Evolutionary conservation across 30 jellyfish, hydroid and myxozoan species (phyloP).

Genomic region (Hydractinia echinata): DNA sequence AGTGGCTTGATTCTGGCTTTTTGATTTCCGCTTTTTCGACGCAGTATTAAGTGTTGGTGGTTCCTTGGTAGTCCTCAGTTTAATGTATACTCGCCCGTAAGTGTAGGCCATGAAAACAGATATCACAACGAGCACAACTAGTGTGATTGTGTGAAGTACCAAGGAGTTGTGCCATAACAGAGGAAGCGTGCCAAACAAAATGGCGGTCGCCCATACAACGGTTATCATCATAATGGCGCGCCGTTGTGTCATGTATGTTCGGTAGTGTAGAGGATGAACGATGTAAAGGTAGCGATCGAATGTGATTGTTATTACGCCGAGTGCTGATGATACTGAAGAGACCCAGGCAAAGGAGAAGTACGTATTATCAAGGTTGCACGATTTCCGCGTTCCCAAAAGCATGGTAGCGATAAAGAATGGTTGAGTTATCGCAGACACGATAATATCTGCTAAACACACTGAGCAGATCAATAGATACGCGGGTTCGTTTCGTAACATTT

Average conservation of each 20-base stretch:
- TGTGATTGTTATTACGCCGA: slow-evolving; percentile 26
- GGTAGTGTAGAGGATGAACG: slow-evolving; percentile 27
- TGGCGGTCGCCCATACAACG: slow-evolving; percentile 20
- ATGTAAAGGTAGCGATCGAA: slow-evolving; percentile 34
- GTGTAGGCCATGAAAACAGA: slow-evolving; percentile 23
- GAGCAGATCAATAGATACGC: slow-evolving; percentile 75
- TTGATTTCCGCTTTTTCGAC: slow-evolving; percentile 23
- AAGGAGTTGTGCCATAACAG: slow-evolving; percentile 17
- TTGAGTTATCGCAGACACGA: slow-evolving; percentile 63
- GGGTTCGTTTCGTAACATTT: slow-evolving; percentile 54
- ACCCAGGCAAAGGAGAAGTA: slow-evolving; percentile 27
- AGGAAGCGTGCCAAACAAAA: slow-evolving; percentile 23
- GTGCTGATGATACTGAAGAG: slow-evolving; percentile 31
- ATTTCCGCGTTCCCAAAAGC: slow-evolving; percentile 29
- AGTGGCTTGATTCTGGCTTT: slow-evolving; percentile 61
- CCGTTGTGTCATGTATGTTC: slow-evolving; percentile 28
- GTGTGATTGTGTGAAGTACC: slow-evolving; percentile 4
- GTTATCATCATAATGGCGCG: slow-evolving; percentile 25
- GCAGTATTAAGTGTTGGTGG: slow-evolving; percentile 15
- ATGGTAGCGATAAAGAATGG: slow-evolving; percentile 57
- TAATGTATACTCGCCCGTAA: slow-evolving; percentile 6
- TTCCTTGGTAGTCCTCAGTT: background rate
- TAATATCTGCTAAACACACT: slow-evolving; percentile 57
- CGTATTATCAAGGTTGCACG: slow-evolving; percentile 43
- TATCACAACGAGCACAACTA: slow-evolving; percentile 8